Evolutionary conservation across 1,140 invertebrate species (phyloP), one percentile per base, ranked within the genome.

Genomic region (Diorhabda carinulata): DNA sequence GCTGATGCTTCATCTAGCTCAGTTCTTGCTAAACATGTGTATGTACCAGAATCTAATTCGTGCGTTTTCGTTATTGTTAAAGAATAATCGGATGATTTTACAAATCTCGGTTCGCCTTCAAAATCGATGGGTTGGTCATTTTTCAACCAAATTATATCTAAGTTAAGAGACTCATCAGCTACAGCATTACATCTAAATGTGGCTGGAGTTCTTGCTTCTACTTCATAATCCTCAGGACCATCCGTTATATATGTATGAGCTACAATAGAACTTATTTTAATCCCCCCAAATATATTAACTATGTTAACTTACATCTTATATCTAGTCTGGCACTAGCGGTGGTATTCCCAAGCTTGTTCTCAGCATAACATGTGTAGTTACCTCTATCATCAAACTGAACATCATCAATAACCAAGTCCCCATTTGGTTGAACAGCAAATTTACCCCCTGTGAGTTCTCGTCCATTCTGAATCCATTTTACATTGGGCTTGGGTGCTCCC

Each of bases 21-120:
- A 2, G 97, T 99, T 57, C 84, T 86, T 2, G 97, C 97, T n/a
- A 97, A 88, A 83, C 98, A 99, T 0, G 96, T 98, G 78, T 99
- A 99, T 60, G 88, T 88, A 8, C 96, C 97, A 6, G 97, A 97
- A 83, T 98, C 96, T 64, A 97, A 82, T 82, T 97, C 96, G 42
- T 90, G 92, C 8, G 96, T 97, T 82, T 97, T 96, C 5, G 92
- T 92, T 65, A 99, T 97, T 5, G 92, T 93, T 63, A 99, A 83
- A 0, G 97, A 98, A 79, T 94, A 94, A 83, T 98, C 95, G 72
- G 92, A 91, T 65, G 90, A 89, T 79, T 89, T 87, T 1, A 92
- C 86, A 79, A 94, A 95, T 57, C 93, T 87, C 44, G 93, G 92
- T 80, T 95, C 90, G 66, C 86, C 83, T 64, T 95, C 93, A 76